These are phyloP conservation scores for Drosophila grimshawi DNA, from an alignment of 1,140 invertebrate genomes.

Conservation along the genomic window DNA sequence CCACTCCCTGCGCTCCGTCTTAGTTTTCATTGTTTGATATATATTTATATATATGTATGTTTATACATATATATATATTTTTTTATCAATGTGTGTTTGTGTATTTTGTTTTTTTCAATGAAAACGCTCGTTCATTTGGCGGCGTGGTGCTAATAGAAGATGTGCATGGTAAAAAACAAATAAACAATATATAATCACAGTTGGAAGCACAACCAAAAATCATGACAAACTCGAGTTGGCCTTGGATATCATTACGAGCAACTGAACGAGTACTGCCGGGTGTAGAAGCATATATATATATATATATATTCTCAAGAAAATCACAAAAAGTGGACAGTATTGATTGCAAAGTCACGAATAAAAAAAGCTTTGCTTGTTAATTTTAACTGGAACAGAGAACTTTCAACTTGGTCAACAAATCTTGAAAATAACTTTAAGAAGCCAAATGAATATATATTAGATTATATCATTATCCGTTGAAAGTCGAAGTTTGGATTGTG, in stretches of 20 bases:
- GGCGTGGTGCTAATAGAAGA: slow-evolving; percentile 66
- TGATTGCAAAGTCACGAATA: neutral
- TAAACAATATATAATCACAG: slow-evolving; percentile 24
- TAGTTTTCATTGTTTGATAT: too few species aligned
- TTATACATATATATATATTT: neutral
- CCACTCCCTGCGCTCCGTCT: too few species aligned
- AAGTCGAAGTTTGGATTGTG: too few species aligned
- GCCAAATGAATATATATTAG: too few species aligned
- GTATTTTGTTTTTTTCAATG: slow-evolving; percentile 5
- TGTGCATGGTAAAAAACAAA: slow-evolving; percentile 50
- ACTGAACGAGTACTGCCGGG: neutral
- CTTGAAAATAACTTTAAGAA: too few species aligned
- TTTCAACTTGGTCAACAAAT: too few species aligned
- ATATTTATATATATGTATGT: neutral
- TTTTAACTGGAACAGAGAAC: too few species aligned
- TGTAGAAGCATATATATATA: too few species aligned
- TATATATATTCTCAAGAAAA: neutral
- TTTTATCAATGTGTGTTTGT: slow-evolving; percentile 6
- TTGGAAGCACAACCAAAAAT: slow-evolving; percentile 1
- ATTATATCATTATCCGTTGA: too few species aligned
- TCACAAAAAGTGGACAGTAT: neutral
- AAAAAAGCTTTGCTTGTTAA: too few species aligned
- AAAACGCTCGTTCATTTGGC: slow-evolving; percentile 48
- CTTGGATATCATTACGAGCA: neutral
- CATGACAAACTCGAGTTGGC: too few species aligned